phyloP scores from a whole-genome alignment of 2,888 invertebrate species.

The Xestia ashworthii region DNA sequence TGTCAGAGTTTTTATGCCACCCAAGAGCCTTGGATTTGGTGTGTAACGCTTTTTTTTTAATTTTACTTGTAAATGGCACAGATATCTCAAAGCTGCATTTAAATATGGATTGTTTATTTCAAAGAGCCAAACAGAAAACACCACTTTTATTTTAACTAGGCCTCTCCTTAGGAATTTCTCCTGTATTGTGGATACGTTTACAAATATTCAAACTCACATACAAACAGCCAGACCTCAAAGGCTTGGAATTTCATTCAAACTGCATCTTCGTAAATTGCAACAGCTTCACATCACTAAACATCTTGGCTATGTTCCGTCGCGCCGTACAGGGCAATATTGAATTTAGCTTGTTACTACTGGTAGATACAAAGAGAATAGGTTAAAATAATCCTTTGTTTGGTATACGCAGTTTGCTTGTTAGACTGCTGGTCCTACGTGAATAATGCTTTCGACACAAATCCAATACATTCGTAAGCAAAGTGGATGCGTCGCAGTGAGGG shows the following conservation, averaged over 20 bases:
- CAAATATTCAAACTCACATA: background rate
- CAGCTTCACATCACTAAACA: background rate
- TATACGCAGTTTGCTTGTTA: background rate
- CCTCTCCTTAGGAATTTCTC: too few relatives aligned
- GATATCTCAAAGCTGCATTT: background rate
- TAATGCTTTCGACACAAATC: background rate
- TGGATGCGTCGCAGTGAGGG: too few relatives aligned
- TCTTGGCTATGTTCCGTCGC: background rate
- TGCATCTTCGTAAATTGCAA: background rate
- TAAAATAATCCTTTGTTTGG: background rate
- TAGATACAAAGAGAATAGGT: constrained; percentile 2
- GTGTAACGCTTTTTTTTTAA: too few relatives aligned
- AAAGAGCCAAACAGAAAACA: too few relatives aligned
- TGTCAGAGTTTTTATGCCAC: too few relatives aligned
- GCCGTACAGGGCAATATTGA: background rate
- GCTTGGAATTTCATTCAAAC: background rate
- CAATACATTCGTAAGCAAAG: background rate
- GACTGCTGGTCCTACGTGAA: background rate
- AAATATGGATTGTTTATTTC: background rate
- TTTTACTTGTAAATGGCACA: background rate
- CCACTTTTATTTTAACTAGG: too few relatives aligned
- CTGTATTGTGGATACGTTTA: background rate
- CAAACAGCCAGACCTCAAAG: background rate
- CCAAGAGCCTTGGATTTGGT: too few relatives aligned
- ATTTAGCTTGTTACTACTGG: background rate